Percentiles rank a stretch among this genome's conserved stretches.
Conservation (phyloP, 2,888 invertebrate species). For the Trachelus troglodyta region DNA sequence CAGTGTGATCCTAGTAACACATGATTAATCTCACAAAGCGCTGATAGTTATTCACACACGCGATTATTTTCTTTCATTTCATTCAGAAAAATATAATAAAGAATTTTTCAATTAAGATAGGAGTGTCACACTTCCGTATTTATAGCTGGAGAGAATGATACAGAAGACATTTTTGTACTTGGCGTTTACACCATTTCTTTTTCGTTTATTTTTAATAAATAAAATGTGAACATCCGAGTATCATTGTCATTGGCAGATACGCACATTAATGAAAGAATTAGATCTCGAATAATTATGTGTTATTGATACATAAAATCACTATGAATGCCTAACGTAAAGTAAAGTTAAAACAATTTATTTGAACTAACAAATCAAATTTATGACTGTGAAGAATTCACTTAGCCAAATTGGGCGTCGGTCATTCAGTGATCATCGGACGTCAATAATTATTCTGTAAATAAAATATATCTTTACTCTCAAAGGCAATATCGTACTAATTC, state of each 20-base stretch:
- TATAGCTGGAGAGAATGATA: constrained; percentile 27
- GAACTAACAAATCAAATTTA: not conserved
- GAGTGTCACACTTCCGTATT: constrained; percentile 26
- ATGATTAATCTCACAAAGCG: constrained; percentile 28
- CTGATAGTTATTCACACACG: constrained; percentile 41
- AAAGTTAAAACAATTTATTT: not conserved
- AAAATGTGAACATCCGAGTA: constrained; percentile 19
- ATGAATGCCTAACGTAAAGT: not conserved
- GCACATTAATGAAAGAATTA: not conserved
- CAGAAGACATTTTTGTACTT: constrained; percentile 46
- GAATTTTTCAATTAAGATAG: constrained; percentile 18
- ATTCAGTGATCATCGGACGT: not conserved
- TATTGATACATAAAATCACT: not conserved
- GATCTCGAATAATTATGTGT: not conserved
- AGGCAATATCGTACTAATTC: constrained; percentile 31
- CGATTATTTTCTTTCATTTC: constrained; percentile 30
- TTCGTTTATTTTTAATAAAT: constrained; percentile 23
- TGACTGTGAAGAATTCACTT: not conserved
- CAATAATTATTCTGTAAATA: constrained; percentile 30
- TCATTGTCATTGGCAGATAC: constrained; percentile 6
- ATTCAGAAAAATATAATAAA: not conserved
- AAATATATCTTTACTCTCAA: constrained; percentile 31
- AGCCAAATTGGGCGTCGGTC: not conserved
- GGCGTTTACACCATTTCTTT: constrained; percentile 45
- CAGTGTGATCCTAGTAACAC: not conserved